phyloP scores from a whole-genome alignment of 2,797 vertebrate species.

The Morus bassanus region DNA sequence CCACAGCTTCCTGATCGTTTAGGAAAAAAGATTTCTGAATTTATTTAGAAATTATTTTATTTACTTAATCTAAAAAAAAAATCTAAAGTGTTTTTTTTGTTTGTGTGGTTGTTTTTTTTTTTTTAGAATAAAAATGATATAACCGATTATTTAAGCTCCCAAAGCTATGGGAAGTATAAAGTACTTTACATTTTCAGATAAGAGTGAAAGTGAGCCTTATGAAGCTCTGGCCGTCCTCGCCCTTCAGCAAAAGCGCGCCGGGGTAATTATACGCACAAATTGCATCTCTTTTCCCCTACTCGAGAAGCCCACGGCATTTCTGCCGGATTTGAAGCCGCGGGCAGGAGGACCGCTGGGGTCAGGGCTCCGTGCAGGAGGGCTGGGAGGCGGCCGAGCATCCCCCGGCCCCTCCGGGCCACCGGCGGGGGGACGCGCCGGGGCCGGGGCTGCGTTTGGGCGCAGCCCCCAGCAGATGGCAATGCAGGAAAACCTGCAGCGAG shows the following conservation, averaged over 20 bases:
- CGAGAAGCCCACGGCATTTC: no score
- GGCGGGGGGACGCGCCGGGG: no score
- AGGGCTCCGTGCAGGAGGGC: background rate
- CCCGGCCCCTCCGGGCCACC: background rate
- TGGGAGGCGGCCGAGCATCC: background rate
- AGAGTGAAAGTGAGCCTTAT: background rate
- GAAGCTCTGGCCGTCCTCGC: background rate
- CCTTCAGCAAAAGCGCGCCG: background rate
- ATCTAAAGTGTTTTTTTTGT: no score
- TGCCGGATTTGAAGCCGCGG: fast-evolving
- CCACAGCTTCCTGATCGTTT: background rate
- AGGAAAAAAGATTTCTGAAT: background rate
- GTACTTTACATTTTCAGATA: background rate
- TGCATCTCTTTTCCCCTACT: fast-evolving
- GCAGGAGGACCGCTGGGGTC: fast-evolving
- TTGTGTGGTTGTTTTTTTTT: background rate
- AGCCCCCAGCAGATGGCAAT: slow-evolving; percentile 59
- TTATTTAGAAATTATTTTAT: background rate
- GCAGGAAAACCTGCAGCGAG: background rate
- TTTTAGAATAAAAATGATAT: fast-evolving
- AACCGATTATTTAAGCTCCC: background rate
- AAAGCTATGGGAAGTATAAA: background rate
- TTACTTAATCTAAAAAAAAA: background rate
- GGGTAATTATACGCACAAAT: fast-evolving
- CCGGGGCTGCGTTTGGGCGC: background rate